Evolutionary conservation across 2,113 vertebrate genomes (phyloP).

Genomic region (Triplophysa rosa): DNA sequence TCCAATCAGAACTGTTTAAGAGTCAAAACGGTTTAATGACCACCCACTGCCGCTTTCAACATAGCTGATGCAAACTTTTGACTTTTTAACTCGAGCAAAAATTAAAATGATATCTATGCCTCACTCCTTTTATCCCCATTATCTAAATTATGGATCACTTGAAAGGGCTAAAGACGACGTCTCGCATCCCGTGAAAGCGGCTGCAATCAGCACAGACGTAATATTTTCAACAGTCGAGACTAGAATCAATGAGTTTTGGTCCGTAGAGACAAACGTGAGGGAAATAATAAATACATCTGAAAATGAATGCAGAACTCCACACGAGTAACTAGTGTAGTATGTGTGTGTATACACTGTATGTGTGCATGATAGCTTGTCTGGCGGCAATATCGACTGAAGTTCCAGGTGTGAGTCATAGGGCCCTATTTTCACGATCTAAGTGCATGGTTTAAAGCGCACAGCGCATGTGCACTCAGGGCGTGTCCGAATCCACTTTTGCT

Average conservation of each 20-base stretch:
- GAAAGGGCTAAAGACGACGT: slow-evolving; percentile 9
- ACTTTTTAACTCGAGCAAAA: neutral
- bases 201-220: slow-evolving; percentile 24
- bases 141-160: slow-evolving; percentile 23
- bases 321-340: neutral
- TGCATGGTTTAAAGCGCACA: too few species aligned
- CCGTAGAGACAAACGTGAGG: neutral
- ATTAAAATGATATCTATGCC: neutral
- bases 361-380: slow-evolving; percentile 17
- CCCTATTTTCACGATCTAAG: too few species aligned
- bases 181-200: neutral
- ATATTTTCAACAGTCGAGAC: neutral
- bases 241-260: neutral
- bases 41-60: neutral
- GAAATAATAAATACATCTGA: slow-evolving; percentile 19
- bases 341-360: neutral
- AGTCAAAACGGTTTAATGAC: too few species aligned
- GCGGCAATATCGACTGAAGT: neutral
- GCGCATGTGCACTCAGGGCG: too few species aligned
- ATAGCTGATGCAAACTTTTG: neutral
- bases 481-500: too few species aligned
- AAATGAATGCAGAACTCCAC: neutral
- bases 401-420: neutral
- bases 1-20: too few species aligned
- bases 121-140: neutral